These are phyloP conservation scores for Mungos mungo DNA, from an alignment of 2,113 vertebrate genomes.

Conservation along the genomic window DNA sequence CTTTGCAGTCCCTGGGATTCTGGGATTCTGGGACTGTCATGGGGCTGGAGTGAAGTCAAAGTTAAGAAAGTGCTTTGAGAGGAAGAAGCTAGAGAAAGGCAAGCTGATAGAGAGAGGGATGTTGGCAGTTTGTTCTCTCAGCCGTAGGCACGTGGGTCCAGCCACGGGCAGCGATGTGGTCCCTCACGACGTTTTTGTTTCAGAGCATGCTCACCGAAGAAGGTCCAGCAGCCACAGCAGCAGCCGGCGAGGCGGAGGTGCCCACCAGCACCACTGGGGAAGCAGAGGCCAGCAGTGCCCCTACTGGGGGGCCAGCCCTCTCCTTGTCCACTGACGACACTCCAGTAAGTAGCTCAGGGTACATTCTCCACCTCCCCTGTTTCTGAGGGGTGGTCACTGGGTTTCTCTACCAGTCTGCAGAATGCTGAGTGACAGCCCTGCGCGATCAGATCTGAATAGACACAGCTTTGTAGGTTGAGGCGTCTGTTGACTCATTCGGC, in stretches of 20 bases:
- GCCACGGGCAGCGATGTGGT: background rate
- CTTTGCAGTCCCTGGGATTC: background rate
- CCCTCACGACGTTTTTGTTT: background rate
- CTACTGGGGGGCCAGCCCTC: background rate
- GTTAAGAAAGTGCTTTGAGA: background rate
- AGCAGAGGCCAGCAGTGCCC: background rate
- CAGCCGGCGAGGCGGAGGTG: background rate
- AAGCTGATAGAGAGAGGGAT: background rate
- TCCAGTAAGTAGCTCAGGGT: conserved; percentile 14
- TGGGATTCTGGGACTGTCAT: background rate
- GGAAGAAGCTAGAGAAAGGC: background rate
- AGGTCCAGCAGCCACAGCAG: background rate
- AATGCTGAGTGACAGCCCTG: background rate
- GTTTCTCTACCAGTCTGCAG: background rate
- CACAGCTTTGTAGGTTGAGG: background rate
- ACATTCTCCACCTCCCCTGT: rapidly evolving
- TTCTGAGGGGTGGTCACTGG: background rate
- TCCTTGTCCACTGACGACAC: background rate
- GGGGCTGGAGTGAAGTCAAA: background rate
- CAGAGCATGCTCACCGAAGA: background rate
- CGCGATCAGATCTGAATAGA: background rate
- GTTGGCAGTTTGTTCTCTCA: background rate
- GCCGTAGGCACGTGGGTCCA: background rate
- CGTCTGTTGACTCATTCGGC: background rate
- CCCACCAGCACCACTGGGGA: background rate